phyloP scores from a whole-genome alignment of 35 echinoderm and acorn worm genomes.

The Anneissia japonica region DNA sequence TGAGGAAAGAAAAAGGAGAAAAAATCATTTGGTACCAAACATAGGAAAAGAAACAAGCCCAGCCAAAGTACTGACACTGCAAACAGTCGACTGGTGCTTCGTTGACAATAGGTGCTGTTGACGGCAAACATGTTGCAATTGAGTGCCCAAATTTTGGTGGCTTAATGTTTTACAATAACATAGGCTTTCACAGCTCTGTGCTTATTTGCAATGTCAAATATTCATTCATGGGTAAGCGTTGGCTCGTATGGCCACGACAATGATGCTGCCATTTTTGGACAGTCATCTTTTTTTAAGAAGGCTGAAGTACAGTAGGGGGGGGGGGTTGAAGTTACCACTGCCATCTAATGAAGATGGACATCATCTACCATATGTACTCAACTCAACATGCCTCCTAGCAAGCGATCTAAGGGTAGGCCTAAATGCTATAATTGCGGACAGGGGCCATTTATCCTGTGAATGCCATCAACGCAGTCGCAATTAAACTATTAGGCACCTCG shows the following conservation, averaged over 20 bases:
- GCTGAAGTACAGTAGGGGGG: not conserved
- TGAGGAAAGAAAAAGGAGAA: too few relatives aligned
- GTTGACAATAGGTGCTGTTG: not conserved
- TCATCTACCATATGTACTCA: not conserved
- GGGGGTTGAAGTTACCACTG: not conserved
- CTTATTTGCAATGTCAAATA: not conserved
- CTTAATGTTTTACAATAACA: not conserved
- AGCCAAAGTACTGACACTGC: too few relatives aligned
- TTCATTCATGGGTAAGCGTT: not conserved
- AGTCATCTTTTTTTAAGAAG: not conserved
- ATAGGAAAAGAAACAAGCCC: too few relatives aligned
- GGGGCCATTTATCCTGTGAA: too few relatives aligned
- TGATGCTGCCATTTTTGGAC: not conserved
- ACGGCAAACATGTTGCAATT: not conserved
- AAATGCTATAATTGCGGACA: too few relatives aligned
- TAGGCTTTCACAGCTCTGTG: not conserved
- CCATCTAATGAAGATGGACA: not conserved
- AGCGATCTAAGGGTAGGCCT: too few relatives aligned
- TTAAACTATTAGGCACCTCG: too few relatives aligned
- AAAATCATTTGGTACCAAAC: too few relatives aligned
- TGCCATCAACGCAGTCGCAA: too few relatives aligned
- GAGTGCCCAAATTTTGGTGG: not conserved
- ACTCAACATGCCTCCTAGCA: too few relatives aligned
- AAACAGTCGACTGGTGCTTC: too few relatives aligned
- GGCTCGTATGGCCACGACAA: not conserved